Percentiles rank a stretch among this genome's conserved stretches.
These are phyloP conservation scores for Spialia ferax DNA, from an alignment of 2,888 invertebrate species.

Conservation along the genomic window DNA sequence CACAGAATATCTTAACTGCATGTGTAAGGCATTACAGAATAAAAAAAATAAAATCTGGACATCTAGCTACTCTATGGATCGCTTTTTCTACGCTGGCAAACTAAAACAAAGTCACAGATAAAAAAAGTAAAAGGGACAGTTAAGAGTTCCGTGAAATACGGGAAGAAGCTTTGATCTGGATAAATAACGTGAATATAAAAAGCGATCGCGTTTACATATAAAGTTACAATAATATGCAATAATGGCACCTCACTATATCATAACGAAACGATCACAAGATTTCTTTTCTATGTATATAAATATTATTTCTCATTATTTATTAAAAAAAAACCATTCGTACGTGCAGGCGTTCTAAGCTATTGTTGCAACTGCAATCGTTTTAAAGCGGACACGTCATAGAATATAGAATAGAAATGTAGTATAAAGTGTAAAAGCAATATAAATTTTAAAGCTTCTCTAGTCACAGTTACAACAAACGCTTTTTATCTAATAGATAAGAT, in stretches of 20 bases:
- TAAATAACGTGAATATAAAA: slow-evolving; percentile 47
- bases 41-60: slow-evolving; percentile 3
- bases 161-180: slow-evolving; percentile 19
- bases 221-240: slow-evolving; percentile 69
- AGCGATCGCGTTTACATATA: slow-evolving; percentile 67
- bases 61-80: slow-evolving; percentile 32
- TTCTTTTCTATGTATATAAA: slow-evolving; percentile 50
- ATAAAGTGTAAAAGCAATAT: background rate
- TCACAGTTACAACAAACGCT: slow-evolving; percentile 27
- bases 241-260: slow-evolving; percentile 81
- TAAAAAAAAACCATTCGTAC: slow-evolving; percentile 44
- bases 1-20: slow-evolving; percentile 64
- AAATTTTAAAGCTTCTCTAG: slow-evolving; percentile 7
- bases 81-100: slow-evolving; percentile 32
- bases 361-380: slow-evolving; percentile 19
- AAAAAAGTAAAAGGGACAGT: slow-evolving; percentile 20
- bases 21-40: slow-evolving; percentile 18
- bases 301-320: slow-evolving; percentile 39
- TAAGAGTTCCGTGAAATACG: slow-evolving; percentile 41
- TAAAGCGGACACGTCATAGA: background rate
- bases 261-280: slow-evolving; percentile 71
- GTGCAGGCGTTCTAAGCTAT: slow-evolving; percentile 42
- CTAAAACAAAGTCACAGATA: slow-evolving; percentile 12
- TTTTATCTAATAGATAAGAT: slow-evolving; percentile 26
- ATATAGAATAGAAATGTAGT: background rate